A percentile compares a stretch with the other conserved stretches of the same genome.
Conservation (phyloP, 2,888 invertebrate species). For the Epinotia ramella region DNA sequence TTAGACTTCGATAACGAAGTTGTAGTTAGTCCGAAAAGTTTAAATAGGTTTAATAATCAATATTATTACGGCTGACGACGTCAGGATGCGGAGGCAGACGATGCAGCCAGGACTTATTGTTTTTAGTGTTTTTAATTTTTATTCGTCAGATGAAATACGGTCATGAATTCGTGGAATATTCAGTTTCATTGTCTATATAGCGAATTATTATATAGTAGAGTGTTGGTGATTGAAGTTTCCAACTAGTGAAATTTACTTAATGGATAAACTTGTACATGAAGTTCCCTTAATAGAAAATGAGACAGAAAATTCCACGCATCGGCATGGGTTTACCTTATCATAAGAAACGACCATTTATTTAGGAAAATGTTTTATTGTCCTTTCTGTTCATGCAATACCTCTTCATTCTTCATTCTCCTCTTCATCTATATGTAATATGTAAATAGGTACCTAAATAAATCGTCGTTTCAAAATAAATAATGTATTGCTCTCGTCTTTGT, state of each 20-base stretch:
- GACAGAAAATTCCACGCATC: no score
- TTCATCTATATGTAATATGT: no score
- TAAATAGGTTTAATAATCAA: conserved; percentile 72
- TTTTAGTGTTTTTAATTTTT: conserved; percentile 55
- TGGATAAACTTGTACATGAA: background rate
- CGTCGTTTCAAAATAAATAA: background rate
- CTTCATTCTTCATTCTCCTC: no score
- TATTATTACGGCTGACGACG: conserved; percentile 79
- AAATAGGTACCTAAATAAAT: background rate
- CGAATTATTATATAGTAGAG: background rate
- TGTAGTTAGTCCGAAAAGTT: conserved; percentile 76
- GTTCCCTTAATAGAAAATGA: background rate
- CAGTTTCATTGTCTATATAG: background rate
- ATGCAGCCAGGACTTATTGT: conserved; percentile 67
- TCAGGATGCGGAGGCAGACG: conserved; percentile 56
- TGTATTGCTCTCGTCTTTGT: conserved; percentile 17
- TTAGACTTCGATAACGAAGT: conserved; percentile 64
- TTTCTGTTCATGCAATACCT: background rate
- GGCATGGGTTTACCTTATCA: no score
- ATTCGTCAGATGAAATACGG: background rate
- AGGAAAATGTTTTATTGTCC: background rate
- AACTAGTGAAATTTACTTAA: no score
- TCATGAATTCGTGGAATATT: background rate
- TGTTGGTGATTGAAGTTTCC: background rate
- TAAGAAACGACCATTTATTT: no score